These are phyloP conservation scores for Boulengeromyrus knoepffleri DNA, from an alignment of 2,113 vertebrate species.

Conservation along the genomic window DNA sequence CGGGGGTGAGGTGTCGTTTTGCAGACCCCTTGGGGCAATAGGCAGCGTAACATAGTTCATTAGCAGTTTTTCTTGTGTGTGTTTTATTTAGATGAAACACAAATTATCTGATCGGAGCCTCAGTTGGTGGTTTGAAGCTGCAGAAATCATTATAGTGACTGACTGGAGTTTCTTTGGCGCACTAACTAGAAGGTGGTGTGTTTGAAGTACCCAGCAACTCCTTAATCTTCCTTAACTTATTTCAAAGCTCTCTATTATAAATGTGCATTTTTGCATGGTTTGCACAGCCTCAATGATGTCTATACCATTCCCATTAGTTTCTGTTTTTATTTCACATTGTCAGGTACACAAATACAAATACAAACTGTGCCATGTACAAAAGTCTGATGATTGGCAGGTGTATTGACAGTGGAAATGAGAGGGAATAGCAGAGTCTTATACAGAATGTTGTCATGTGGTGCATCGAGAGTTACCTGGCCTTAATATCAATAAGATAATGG, in stretches of 20 bases:
- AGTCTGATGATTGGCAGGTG: not conserved
- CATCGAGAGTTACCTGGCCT: not conserved
- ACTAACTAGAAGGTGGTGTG: not conserved
- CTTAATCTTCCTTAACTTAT: not conserved
- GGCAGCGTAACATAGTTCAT: not conserved
- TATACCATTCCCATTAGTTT: not conserved
- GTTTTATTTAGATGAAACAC: not conserved
- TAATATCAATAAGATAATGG: not conserved
- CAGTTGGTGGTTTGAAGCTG: not conserved
- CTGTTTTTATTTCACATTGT: not conserved
- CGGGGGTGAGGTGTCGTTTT: not conserved
- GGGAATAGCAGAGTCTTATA: not conserved
- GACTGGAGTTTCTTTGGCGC: not conserved
- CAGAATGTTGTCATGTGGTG: not conserved
- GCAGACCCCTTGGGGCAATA: not conserved
- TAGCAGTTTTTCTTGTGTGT: not conserved
- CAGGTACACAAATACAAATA: not conserved
- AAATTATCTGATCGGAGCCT: not conserved
- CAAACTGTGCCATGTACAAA: not conserved
- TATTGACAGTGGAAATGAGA: not conserved
- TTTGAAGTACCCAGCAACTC: not conserved
- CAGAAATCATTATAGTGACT: not conserved
- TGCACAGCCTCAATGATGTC: not conserved
- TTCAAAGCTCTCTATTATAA: not conserved
- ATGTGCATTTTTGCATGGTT: not conserved